These are phyloP conservation scores for Drosophila aff. DNA, from an alignment of 1,140 invertebrate genomes.

Conservation along the genomic window DNA sequence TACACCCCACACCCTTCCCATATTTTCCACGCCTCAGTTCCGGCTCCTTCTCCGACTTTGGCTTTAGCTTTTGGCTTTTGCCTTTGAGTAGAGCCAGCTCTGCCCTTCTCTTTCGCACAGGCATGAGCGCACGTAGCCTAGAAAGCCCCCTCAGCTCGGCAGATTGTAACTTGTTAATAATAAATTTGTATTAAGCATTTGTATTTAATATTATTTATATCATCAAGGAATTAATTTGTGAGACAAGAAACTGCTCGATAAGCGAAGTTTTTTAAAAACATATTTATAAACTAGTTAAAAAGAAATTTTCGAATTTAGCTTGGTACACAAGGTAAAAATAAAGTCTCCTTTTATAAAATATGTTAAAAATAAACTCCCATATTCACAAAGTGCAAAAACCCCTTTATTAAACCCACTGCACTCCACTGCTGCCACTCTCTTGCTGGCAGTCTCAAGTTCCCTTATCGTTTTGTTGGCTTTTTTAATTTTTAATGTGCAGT, in stretches of 20 bases:
- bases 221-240: background rate
- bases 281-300: too few relatives aligned
- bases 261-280: background rate
- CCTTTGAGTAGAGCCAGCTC: slow-evolving; percentile 26
- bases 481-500: slow-evolving; percentile 84
- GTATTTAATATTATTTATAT: background rate
- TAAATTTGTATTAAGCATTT: background rate
- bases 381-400: background rate
- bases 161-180: background rate
- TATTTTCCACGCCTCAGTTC: slow-evolving; percentile 2
- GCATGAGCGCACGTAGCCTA: background rate
- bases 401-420: background rate
- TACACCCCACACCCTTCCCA: slow-evolving; percentile 6
- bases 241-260: background rate
- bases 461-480: slow-evolving; percentile 56
- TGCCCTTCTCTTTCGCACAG: slow-evolving; percentile 10
- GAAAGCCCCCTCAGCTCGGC: too few relatives aligned
- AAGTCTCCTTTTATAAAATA: background rate
- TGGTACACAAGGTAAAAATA: too few relatives aligned
- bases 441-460: slow-evolving; percentile 23
- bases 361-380: too few relatives aligned
- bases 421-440: slow-evolving; percentile 2
- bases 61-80: slow-evolving; percentile 51
- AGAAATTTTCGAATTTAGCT: too few relatives aligned
- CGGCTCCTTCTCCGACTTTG: slow-evolving; percentile 49